A percentile compares a stretch with the other conserved stretches of the same genome.
Evolutionary conservation across 2,113 vertebrate genomes (phyloP).

Genomic region (Myotis yumanensis): DNA sequence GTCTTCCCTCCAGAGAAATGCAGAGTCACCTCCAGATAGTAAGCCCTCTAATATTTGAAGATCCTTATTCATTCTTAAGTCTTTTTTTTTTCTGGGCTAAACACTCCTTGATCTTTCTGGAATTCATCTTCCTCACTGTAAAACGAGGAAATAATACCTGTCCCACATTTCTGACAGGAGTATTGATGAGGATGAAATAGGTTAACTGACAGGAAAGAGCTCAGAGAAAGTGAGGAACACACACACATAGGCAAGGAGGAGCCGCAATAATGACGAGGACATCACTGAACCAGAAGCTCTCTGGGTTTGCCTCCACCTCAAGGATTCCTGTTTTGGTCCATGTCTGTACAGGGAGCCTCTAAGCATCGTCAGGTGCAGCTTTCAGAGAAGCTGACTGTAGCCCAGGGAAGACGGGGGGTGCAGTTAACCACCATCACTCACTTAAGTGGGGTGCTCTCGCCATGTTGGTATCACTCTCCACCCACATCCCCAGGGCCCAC

Average conservation of each 20-base stretch:
- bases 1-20: neutral
- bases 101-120: neutral
- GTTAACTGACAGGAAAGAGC: neutral
- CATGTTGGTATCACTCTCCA: neutral
- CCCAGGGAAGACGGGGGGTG: rapidly evolving
- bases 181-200: neutral
- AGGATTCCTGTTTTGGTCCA: neutral
- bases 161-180: neutral
- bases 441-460: neutral
- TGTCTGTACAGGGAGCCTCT: neutral
- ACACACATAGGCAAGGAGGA: rapidly evolving
- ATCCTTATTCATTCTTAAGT: neutral
- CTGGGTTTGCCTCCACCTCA: neutral
- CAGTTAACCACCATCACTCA: neutral
- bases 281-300: neutral
- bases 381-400: neutral
- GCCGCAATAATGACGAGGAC: rapidly evolving
- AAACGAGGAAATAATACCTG: neutral
- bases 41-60: neutral
- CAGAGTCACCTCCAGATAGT: neutral
- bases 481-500: too few species aligned
- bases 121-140: neutral
- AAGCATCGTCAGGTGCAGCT: neutral
- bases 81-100: neutral
- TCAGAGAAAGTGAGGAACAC: neutral